phyloP scores from a whole-genome alignment of 2,113 vertebrate species.

The Murina feae region DNA sequence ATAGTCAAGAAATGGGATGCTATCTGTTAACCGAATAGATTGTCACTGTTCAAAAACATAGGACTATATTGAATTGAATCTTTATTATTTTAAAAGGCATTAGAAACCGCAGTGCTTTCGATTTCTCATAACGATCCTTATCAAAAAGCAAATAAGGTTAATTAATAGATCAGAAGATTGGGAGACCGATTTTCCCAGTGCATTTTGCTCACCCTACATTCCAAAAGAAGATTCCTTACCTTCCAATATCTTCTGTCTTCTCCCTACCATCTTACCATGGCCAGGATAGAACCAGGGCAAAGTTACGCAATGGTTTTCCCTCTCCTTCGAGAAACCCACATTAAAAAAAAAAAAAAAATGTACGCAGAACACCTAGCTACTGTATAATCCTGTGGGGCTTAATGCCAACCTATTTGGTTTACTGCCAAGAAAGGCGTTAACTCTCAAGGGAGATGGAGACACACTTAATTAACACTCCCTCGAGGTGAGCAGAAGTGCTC shows the following conservation, averaged over 20 bases:
- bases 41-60: neutral
- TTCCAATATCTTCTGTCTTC: neutral
- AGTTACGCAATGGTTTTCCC: neutral
- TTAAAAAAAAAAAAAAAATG: neutral
- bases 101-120: neutral
- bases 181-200: neutral
- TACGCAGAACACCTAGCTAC: neutral
- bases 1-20: neutral
- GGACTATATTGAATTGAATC: neutral
- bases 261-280: neutral
- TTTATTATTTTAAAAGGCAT: neutral
- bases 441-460: neutral
- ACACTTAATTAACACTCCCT: conserved; percentile 38
- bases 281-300: neutral
- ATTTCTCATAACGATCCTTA: neutral
- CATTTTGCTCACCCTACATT: neutral
- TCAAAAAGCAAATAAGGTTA: neutral
- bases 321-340: neutral
- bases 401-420: neutral
- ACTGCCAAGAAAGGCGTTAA: conserved; percentile 18
- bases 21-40: neutral
- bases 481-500: neutral
- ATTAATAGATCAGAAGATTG: neutral
- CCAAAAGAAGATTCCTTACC: neutral
- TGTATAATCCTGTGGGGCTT: neutral